Evolutionary conservation across 2,113 vertebrate genomes (phyloP).

Genomic region (Thryonomys swinderianus): DNA sequence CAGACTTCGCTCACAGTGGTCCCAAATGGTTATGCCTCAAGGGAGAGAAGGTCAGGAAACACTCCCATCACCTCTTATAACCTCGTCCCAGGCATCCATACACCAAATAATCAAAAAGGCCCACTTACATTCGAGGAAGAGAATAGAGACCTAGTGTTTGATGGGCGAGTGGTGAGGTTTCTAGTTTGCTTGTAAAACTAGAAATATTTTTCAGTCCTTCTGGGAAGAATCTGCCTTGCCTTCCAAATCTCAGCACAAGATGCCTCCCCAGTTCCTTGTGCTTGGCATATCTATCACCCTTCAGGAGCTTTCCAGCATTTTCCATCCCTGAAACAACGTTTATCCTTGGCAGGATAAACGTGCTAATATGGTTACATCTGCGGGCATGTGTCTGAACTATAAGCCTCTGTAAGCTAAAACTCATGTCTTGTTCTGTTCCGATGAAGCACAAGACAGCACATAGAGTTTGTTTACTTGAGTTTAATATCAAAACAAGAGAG

Average conservation of each 20-base stretch:
- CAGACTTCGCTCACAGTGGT: neutral
- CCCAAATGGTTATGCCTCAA: neutral
- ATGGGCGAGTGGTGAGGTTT: neutral
- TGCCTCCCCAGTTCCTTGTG: neutral
- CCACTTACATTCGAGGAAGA: neutral
- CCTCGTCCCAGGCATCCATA: neutral
- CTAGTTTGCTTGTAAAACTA: neutral
- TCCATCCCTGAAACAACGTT: neutral
- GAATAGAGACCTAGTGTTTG: neutral
- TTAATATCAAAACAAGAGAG: conserved; percentile 7
- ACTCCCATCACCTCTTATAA: neutral
- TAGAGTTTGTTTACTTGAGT: neutral
- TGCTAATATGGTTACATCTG: neutral
- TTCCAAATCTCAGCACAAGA: conserved; percentile 30
- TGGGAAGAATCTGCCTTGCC: neutral
- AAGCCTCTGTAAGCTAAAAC: neutral
- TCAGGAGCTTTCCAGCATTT: neutral
- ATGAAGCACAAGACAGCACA: neutral
- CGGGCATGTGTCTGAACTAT: neutral
- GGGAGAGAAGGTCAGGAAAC: neutral
- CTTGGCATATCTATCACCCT: neutral
- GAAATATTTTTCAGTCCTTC: neutral
- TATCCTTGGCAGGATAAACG: neutral
- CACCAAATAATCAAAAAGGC: neutral
- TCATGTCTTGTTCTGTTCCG: neutral